Evolutionary conservation across 2,888 invertebrate species (phyloP).

Genomic region (Lasius fuliginosus): DNA sequence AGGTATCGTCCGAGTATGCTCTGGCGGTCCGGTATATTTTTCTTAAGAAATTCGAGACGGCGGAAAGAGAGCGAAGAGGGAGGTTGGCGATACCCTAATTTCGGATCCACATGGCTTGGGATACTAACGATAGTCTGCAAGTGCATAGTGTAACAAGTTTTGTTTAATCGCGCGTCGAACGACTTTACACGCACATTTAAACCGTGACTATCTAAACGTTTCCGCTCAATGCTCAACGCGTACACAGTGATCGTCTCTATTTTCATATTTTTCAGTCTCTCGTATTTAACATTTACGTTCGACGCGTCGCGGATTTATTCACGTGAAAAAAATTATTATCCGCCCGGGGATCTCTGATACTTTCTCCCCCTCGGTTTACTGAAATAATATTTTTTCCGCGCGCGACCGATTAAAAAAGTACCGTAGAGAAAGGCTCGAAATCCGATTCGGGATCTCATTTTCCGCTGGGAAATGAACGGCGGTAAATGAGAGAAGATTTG

Average conservation of each 20-base stretch:
- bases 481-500: constrained; percentile 44
- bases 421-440: constrained; percentile 23
- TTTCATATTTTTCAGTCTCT: neutral
- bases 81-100: neutral
- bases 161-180: neutral
- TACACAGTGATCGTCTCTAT: neutral
- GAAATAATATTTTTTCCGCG: constrained; percentile 34
- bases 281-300: constrained; percentile 29
- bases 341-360: neutral
- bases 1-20: constrained; percentile 42
- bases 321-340: neutral
- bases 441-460: constrained; percentile 46
- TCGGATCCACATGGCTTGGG: neutral
- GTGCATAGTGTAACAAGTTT: neutral
- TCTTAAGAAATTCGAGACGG: constrained; percentile 10
- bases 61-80: neutral
- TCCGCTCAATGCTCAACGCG: neutral
- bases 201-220: neutral
- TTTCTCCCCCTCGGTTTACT: constrained; percentile 11
- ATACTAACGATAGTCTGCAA: neutral
- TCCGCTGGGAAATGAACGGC: constrained; percentile 42
- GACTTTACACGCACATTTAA: neutral
- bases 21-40: constrained; percentile 11
- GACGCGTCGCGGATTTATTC: neutral
- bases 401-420: constrained; percentile 43